Conservation (phyloP, 2,888 invertebrate species). For the Leptopterna dolabrata region DNA sequence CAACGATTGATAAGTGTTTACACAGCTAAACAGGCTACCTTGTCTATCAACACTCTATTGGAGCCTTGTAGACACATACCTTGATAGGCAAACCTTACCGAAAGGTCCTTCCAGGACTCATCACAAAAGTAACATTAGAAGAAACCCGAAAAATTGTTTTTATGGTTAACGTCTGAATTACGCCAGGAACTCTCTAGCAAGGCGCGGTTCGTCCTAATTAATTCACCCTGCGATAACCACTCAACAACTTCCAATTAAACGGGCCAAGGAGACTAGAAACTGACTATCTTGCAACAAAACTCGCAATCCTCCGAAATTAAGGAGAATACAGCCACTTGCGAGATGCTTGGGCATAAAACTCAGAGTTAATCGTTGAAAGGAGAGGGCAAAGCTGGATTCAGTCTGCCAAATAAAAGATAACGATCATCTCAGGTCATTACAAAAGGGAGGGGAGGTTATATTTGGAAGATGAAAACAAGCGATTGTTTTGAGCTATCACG, state of each 20-base stretch:
- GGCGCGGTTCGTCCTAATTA: background rate
- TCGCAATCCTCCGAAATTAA: background rate
- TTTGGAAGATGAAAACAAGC: constrained; percentile 44
- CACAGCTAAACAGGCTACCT: no score
- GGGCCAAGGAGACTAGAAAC: background rate
- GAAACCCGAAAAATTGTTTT: no score
- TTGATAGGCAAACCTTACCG: no score
- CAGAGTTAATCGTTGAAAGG: background rate
- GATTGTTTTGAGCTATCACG: constrained; percentile 33
- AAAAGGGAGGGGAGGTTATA: constrained; percentile 6
- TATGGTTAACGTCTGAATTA: background rate
- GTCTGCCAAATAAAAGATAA: background rate
- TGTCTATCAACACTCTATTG: no score
- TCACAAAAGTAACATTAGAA: no score
- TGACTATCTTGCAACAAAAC: background rate
- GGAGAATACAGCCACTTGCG: background rate
- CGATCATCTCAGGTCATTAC: constrained; percentile 24
- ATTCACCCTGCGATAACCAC: background rate
- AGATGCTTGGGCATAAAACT: background rate
- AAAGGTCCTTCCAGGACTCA: no score
- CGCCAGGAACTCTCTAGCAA: background rate
- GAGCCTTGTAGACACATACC: no score
- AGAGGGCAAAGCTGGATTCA: background rate
- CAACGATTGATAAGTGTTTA: no score
- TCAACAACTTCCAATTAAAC: background rate